Base-by-base conservation (phyloP, 92 coral and sea anemone species). In the Epizoanthus illoricatus region DNA sequence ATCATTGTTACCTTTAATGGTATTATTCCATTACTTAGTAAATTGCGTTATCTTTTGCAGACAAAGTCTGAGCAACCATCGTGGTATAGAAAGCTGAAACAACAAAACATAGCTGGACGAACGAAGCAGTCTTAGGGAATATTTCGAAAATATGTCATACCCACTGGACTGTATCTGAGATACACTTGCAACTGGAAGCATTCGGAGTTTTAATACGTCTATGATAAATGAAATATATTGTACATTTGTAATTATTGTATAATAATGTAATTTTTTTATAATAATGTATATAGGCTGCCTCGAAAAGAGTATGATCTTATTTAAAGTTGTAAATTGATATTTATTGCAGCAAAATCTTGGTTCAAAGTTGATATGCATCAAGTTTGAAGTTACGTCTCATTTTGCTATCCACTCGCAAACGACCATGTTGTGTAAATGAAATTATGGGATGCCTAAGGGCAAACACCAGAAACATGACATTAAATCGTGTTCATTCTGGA, bases 21-120 rank as follows among this genome's bases (percentile, higher is more conserved):
- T 18, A 57, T 11, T 3, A 2, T 71, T 13, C 28, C 13, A 58
- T 21, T 28, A 1, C 43, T 59, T 9, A 9, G 0, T 56, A 55
- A 9, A 43, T 19, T 17, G 41, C 56, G 39, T 59, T 64, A 56
- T 33, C 45, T 84, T 20, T 40, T 85, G n/a, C 73, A 94, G 98
- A 92, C 94, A 41, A 92, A 89, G 71, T 74, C 94, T 24, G 98
- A 94, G 16, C 90, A 91, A 19, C 97, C 97, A 2, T 81, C 92
- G 13, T 94, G 98, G 98, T 94, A 92, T 88, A 87, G 87, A 69
- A 94, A 90, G 69, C 83, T 94, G 67, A 92, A 90, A 85, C 87
- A 90, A 70, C 86, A 81, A 74, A 90, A 87, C 74, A 62, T 87
- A 42, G 85, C 36, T 60, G 41, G 81, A 28, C 55, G 20, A 39